Percentiles rank a stretch among this genome's conserved stretches.
Evolutionary conservation across 2,888 invertebrate genomes (phyloP).

Genomic region (Scaptomyza reducta): DNA sequence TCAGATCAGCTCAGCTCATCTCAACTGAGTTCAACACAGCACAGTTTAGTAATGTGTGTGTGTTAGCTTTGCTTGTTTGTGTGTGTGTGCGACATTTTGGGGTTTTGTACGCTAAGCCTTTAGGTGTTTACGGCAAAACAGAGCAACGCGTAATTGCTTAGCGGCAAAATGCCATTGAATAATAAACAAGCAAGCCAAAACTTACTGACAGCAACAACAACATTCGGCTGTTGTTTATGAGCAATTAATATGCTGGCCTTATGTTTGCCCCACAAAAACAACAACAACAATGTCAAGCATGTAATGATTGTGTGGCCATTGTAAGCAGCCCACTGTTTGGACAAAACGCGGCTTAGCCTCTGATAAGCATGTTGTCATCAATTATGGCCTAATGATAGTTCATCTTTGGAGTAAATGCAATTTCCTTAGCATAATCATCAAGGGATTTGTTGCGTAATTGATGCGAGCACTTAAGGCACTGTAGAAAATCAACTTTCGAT

Average conservation of each 20-base stretch:
- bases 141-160: conserved; percentile 61
- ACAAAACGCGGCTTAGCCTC: conserved; percentile 38
- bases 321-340: conserved; percentile 17
- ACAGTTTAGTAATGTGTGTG: conserved; percentile 4
- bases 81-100: conserved; percentile 16
- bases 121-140: conserved; percentile 60
- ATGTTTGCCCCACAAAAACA: conserved; percentile 6
- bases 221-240: conserved; percentile 52
- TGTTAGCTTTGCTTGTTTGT: not conserved
- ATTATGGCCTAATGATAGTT: conserved; percentile 40
- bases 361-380: conserved; percentile 30
- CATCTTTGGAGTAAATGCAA: conserved; percentile 37
- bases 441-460: conserved; percentile 25
- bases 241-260: conserved; percentile 69
- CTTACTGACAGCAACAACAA: conserved; percentile 13
- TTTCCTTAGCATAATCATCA: conserved; percentile 40
- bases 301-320: conserved; percentile 46
- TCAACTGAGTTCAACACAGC: conserved; percentile 34
- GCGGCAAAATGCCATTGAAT: conserved; percentile 66
- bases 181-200: conserved; percentile 56
- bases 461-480: conserved; percentile 1
- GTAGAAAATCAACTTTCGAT: conserved; percentile 1
- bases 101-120: conserved; percentile 54
- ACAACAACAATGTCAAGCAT: conserved; percentile 42
- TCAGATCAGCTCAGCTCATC: conserved; percentile 62